These are phyloP conservation scores for Psettodes erumei DNA, from an alignment of 2,113 vertebrate species.

Conservation along the genomic window DNA sequence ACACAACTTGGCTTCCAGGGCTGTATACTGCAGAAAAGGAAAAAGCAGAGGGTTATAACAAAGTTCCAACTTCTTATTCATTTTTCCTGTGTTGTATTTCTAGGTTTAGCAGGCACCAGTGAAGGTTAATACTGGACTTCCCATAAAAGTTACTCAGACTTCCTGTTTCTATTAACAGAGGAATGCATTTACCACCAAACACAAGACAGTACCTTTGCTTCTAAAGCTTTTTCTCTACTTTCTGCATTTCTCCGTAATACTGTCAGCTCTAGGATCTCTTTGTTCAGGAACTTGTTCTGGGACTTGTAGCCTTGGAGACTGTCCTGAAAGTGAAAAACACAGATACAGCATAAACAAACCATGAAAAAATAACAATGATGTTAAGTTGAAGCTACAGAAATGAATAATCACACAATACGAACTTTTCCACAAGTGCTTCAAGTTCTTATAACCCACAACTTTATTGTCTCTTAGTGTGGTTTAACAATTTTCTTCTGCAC, in stretches of 20 bases:
- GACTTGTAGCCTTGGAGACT: constrained; percentile 95
- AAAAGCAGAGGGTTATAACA: not conserved
- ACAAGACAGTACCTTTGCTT: constrained; percentile 88
- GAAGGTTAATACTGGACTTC: constrained; percentile 40
- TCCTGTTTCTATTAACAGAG: constrained; percentile 55
- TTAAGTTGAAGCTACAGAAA: not conserved
- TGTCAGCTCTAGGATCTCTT: constrained; percentile 97
- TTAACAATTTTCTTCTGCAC: constrained; percentile 72
- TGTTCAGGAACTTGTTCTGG: constrained; percentile 98
- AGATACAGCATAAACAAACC: not conserved
- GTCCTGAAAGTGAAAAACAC: constrained; percentile 83
- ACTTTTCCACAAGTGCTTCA: not conserved
- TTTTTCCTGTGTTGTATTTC: constrained; percentile 9
- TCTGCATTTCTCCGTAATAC: constrained; percentile 92
- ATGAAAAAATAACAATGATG: not conserved
- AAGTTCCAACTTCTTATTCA: not conserved
- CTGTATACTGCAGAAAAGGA: constrained; percentile 82
- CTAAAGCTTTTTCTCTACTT: constrained; percentile 88
- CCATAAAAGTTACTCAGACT: constrained; percentile 36
- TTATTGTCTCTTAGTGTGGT: not conserved
- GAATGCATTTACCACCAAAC: not conserved
- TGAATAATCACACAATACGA: not conserved
- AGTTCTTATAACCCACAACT: not conserved
- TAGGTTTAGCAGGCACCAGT: constrained; percentile 6
- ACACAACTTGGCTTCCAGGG: constrained; percentile 94